Evolutionary conservation across 2,888 invertebrate genomes (phyloP), one percentile per base, ranked within the genome.

Genomic region (Meiosimyza platycephala): DNA sequence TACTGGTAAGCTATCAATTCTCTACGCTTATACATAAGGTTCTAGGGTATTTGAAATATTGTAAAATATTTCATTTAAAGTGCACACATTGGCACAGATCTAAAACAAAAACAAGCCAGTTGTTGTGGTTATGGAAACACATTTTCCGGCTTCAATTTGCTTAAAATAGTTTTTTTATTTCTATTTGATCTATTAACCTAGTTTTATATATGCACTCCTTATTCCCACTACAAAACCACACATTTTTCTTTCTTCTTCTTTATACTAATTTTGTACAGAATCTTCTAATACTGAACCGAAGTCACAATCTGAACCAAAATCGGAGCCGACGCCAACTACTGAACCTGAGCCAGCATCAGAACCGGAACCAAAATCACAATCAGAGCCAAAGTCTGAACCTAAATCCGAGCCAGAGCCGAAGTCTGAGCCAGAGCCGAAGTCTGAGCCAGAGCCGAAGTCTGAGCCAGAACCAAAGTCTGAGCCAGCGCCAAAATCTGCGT

Each of bases 261-360:
- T 18, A 18, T 13, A 71, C 22, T 55, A 71, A 71, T 57, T 28
- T 7, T 54, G 40, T 51, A 52, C 22, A 70, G 70, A 54, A 55
- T 48, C 80, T 76, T 84, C 83, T 13, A 40, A 40, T 40, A 40
- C 48, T n/a, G 69, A 69, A 60, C 60, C 69, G 12, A 52, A 47
- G 52, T 60, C 88, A 2, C 82, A 86, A 76, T 83, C 86, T 9
- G 40, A 86, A 74, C 82, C 40, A 40, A 40, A 85, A 3, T 54
- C 54, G 2, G n/a, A n/a, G 7, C 16, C 54, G 7, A 88, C 89
- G 77, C 83, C 88, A 0, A 85, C 87, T 76, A 82, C 88, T 0
- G 86, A 89, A 76, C 86, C 89, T 0, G 82, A 85, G 77, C 80
- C 88, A 40, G 84, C 80, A 76, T 84, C 83, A 11, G 80, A 84